These are phyloP conservation scores for Sternarchorhynchus goeldii DNA, from an alignment of 2,797 vertebrate species.

Conservation along the genomic window DNA sequence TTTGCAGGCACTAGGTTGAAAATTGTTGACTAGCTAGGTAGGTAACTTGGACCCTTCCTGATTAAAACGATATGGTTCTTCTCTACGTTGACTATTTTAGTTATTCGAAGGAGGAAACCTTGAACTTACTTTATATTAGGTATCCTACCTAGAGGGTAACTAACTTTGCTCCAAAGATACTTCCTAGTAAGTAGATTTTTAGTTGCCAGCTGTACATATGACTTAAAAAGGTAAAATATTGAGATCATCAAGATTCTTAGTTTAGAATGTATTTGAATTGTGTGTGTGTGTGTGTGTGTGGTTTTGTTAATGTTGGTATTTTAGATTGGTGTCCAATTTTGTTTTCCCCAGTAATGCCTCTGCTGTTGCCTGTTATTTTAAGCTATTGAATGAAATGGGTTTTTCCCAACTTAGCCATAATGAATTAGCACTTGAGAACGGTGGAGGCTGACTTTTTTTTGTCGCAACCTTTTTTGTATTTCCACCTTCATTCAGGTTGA, in stretches of 20 bases:
- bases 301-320: not conserved
- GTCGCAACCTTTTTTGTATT: slow-evolving; percentile 7
- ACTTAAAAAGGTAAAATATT: no score
- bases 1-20: not conserved
- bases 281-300: not conserved
- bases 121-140: not conserved
- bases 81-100: not conserved
- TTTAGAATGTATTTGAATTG: not conserved
- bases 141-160: not conserved
- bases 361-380: no score
- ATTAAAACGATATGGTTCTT: not conserved
- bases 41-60: not conserved
- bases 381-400: no score
- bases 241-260: not conserved
- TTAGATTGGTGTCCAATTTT: not conserved
- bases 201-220: not conserved
- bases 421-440: no score
- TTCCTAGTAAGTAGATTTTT: not conserved
- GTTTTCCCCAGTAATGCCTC: no score
- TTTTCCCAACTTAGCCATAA: no score
- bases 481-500: slow-evolving; percentile 21
- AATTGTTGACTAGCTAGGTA: not conserved
- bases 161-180: no score
- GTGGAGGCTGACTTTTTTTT: not conserved
- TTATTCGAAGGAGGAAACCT: not conserved